These are phyloP conservation scores for Orchesellides sinensis DNA, from an alignment of 2,888 invertebrate genomes.

Conservation along the genomic window DNA sequence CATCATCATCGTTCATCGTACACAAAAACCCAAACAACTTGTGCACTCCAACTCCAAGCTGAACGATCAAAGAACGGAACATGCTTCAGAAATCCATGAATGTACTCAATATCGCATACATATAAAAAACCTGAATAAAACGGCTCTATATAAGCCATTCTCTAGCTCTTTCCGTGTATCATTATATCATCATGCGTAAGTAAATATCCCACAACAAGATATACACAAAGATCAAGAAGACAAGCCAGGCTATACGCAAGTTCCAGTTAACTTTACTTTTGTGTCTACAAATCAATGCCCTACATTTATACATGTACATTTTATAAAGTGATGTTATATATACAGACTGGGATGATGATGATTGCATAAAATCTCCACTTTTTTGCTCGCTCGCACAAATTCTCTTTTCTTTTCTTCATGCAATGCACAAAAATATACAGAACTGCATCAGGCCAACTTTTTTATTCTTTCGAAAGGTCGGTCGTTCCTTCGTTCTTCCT, in stretches of 20 bases:
- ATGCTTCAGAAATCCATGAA: constrained; percentile 32
- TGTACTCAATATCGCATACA: background rate
- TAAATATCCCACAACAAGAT: constrained; percentile 18
- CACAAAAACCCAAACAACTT: too few species aligned
- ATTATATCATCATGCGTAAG: background rate
- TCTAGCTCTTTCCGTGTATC: background rate
- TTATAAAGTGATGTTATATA: too few species aligned
- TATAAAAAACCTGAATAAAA: too few species aligned
- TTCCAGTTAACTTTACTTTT: constrained; percentile 18
- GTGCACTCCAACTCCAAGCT: constrained; percentile 19
- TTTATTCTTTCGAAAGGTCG: background rate
- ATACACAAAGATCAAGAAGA: background rate
- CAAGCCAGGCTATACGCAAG: background rate
- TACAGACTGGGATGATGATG: background rate
- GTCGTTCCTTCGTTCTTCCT: too few species aligned
- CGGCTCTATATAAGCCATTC: too few species aligned
- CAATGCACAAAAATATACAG: background rate
- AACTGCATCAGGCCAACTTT: background rate
- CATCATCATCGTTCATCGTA: constrained; percentile 7
- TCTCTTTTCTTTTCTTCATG: background rate
- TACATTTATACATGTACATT: too few species aligned
- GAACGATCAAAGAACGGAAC: constrained; percentile 51
- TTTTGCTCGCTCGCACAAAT: background rate
- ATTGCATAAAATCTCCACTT: too few species aligned
- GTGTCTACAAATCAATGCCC: background rate